A percentile compares a stretch with the other conserved stretches of the same genome.
Evolutionary conservation across 2,797 vertebrate species (phyloP).

Genomic region (Apogon hyalosoma): DNA sequence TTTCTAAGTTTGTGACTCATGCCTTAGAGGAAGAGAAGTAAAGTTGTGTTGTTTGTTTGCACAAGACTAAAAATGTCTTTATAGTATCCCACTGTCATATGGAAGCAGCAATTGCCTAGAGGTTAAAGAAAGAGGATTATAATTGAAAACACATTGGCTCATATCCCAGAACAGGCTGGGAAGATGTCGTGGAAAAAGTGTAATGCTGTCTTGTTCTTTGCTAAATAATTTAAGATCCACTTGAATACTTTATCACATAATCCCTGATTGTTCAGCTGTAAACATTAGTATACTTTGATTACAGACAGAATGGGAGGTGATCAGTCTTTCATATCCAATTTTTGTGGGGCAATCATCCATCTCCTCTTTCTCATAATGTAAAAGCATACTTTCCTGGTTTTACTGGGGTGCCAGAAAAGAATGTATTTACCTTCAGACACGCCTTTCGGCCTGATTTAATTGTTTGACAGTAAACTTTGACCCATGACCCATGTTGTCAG

Average conservation of each 20-base stretch:
- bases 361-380: background rate
- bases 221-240: slow-evolving; percentile 26
- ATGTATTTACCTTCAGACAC: background rate
- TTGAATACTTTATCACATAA: slow-evolving; percentile 14
- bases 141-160: slow-evolving; percentile 19
- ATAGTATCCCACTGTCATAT: slow-evolving; percentile 23
- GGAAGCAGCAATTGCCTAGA: slow-evolving; percentile 37
- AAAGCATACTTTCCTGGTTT: background rate
- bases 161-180: slow-evolving; percentile 5
- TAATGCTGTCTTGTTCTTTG: slow-evolving; percentile 9
- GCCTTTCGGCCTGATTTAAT: background rate
- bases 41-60: slow-evolving; percentile 63
- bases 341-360: background rate
- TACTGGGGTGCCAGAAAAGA: background rate
- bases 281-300: background rate
- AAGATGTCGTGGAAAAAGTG: slow-evolving; percentile 7
- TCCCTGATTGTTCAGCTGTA: slow-evolving; percentile 3
- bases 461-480: slow-evolving; percentile 14
- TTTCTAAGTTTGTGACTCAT: background rate
- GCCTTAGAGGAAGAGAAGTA: slow-evolving; percentile 14
- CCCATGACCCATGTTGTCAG: slow-evolving; percentile 1
- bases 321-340: background rate
- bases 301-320: background rate
- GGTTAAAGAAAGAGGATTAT: slow-evolving; percentile 33
- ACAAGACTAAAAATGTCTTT: slow-evolving; percentile 28